Conservation (phyloP, 2,888 invertebrate genomes). For the Steinernema scapterisci region DNA sequence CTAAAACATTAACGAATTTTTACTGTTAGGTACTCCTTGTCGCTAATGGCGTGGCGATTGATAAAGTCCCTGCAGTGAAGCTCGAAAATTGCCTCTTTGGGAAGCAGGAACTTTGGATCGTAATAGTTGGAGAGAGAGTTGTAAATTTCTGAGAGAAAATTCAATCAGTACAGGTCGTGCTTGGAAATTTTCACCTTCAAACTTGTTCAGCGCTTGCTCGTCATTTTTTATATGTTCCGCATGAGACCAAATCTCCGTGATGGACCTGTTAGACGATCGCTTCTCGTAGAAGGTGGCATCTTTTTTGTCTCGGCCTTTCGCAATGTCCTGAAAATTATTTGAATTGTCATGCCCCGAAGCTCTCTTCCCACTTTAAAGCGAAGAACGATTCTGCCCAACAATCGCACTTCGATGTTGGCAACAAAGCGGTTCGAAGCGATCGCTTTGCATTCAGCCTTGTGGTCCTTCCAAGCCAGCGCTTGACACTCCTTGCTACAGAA, state of each 20-base stretch:
- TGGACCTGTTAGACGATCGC: conserved; percentile 53
- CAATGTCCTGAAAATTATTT: conserved; percentile 51
- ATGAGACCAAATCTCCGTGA: conserved; percentile 66
- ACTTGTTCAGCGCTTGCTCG: conserved; percentile 53
- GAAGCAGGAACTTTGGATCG: conserved; percentile 51
- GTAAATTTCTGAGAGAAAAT: conserved; percentile 56
- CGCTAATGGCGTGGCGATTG: conserved; percentile 67
- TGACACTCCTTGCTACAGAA: conserved; percentile 63
- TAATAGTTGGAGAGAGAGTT: conserved; percentile 52
- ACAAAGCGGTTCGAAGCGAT: conserved; percentile 43
- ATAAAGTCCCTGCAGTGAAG: conserved; percentile 67
- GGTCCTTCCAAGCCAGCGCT: conserved; percentile 62
- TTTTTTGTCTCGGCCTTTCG: conserved; percentile 54
- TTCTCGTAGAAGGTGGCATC: conserved; percentile 60
- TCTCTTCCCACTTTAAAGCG: conserved; percentile 53
- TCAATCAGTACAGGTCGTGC: background rate
- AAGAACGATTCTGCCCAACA: conserved; percentile 62
- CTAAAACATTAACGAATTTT: too few relatives aligned
- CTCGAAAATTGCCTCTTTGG: conserved; percentile 62
- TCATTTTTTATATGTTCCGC: conserved; percentile 59
- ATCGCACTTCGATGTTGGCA: conserved; percentile 61
- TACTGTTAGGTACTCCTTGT: conserved; percentile 58
- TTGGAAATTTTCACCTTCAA: conserved; percentile 47
- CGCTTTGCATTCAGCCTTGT: conserved; percentile 64
- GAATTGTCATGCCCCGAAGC: background rate